Evolutionary conservation across 1,140 invertebrate species (phyloP).

Genomic region (Meloidogyne hapla): DNA sequence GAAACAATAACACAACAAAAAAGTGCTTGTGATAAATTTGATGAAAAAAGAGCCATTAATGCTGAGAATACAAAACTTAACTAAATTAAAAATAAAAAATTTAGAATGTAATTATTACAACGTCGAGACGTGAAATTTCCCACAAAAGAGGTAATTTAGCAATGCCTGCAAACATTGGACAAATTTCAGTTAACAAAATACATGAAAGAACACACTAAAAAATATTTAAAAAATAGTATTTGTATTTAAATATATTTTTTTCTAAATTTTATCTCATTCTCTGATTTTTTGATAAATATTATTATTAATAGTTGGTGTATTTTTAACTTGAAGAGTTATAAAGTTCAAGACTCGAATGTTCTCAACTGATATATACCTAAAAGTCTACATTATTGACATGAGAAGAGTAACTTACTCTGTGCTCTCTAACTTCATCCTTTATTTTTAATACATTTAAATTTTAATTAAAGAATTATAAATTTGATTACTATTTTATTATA

Average conservation of each 20-base stretch:
- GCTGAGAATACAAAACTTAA: conserved; percentile 43
- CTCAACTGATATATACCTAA: too few species aligned
- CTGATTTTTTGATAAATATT: too few species aligned
- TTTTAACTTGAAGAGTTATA: too few species aligned
- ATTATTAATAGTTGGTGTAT: too few species aligned
- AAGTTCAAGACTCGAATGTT: too few species aligned
- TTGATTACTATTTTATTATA: too few species aligned
- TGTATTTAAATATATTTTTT: neutral
- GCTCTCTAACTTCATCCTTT: too few species aligned
- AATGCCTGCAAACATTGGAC: conserved; percentile 29
- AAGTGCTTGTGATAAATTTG: conserved; percentile 36
- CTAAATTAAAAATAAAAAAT: conserved; percentile 24
- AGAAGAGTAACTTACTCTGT: too few species aligned
- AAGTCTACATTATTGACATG: too few species aligned
- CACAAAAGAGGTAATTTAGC: conserved; percentile 32
- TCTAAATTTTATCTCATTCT: too few species aligned
- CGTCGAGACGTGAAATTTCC: conserved; percentile 44
- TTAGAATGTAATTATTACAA: conserved; percentile 40
- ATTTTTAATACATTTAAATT: too few species aligned
- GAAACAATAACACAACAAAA: conserved; percentile 40
- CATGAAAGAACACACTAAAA: conserved; percentile 46
- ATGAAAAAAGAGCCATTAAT: conserved; percentile 29
- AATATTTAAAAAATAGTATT: neutral
- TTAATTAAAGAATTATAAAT: too few species aligned
- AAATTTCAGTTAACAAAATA: conserved; percentile 35